These are phyloP conservation scores for Thereva nobilitata DNA, from an alignment of 2,888 invertebrate genomes.

Conservation along the genomic window DNA sequence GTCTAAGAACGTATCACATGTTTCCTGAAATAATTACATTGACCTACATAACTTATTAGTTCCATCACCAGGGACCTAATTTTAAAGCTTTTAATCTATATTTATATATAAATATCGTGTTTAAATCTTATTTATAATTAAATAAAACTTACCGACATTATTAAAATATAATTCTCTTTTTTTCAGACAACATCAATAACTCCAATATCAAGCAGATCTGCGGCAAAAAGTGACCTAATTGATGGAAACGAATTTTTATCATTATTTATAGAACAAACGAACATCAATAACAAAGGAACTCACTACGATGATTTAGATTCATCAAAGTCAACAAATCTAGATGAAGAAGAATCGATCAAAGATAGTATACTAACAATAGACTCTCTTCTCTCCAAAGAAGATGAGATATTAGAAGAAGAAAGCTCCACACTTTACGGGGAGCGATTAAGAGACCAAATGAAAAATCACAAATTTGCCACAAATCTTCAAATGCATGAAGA, in stretches of 20 bases:
- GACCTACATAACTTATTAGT: too few relatives aligned
- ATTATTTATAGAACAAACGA: slow-evolving; percentile 50
- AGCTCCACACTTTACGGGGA: slow-evolving; percentile 38
- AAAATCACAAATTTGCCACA: slow-evolving; percentile 37
- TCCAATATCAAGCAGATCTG: slow-evolving; percentile 26
- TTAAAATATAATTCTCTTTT: not conserved
- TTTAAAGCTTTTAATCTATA: too few relatives aligned
- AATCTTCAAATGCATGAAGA: slow-evolving; percentile 7
- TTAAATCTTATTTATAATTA: too few relatives aligned
- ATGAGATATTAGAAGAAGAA: slow-evolving; percentile 42
- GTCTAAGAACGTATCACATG: too few relatives aligned
- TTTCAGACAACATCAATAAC: slow-evolving; percentile 23
- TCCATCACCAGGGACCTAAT: too few relatives aligned
- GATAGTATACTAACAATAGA: slow-evolving; percentile 20
- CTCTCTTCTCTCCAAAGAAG: slow-evolving; percentile 30
- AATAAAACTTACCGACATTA: not conserved
- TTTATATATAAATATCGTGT: too few relatives aligned
- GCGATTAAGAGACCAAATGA: slow-evolving; percentile 39
- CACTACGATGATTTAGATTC: slow-evolving; percentile 25
- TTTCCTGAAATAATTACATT: too few relatives aligned
- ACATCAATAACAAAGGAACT: slow-evolving; percentile 5
- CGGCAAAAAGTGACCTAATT: slow-evolving; percentile 52
- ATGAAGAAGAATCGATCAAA: slow-evolving; percentile 8
- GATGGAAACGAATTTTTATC: slow-evolving; percentile 56
- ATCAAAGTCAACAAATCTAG: not conserved